Evolutionary conservation across 1,140 invertebrate species (phyloP), one percentile per base, ranked within the genome.

Genomic region (Zaprionus tsacasi): DNA sequence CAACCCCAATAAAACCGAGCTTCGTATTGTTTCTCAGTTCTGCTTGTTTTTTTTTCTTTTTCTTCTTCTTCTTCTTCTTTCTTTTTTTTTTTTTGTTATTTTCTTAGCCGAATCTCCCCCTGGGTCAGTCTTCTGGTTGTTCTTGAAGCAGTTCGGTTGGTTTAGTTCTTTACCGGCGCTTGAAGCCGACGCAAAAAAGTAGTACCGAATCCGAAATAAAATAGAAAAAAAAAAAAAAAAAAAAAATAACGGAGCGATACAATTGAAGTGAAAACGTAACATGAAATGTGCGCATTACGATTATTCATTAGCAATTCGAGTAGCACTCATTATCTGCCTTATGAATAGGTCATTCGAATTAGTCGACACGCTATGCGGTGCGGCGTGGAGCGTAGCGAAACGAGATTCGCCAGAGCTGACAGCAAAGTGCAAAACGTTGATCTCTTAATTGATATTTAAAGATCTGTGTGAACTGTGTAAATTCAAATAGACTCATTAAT

Each of bases 161-260:
- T 87, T 87, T 67, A 87, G 83, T 87, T 87, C 83, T 72, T 83
- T 74, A 79, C 70, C 83, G 83, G 81, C 83, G 82, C 82, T 87
- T 88, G 82, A 88, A 69, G 79, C 69, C 48, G 80, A 76, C 66
- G 66, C 64, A 82, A 60, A 59, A 69, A 38, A 55, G 17, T 30
- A 30, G 17, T 13, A 43, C 43, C 7, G 52, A 72, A 66, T n/a
- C 7, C 54, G 40, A 15, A 36, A 33, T 13, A 43, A 43, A 43
- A 59, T 40, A 54, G 45, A 54, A 38, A 68, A 48, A 21, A 48
- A 21, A 54, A 15, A 13, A 17, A 48, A 60, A 1, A 30, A 30
- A 30, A 30, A 60, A 1, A 30, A 30, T 2, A 30, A 60, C 30
- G 50, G 25, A 65, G n/a, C 17, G 8, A 58, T 25, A 25, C 7